A percentile compares a stretch with the other conserved stretches of the same genome.
Conservation (phyloP, 2,888 invertebrate species). For the Sphecodes monilicornis region DNA sequence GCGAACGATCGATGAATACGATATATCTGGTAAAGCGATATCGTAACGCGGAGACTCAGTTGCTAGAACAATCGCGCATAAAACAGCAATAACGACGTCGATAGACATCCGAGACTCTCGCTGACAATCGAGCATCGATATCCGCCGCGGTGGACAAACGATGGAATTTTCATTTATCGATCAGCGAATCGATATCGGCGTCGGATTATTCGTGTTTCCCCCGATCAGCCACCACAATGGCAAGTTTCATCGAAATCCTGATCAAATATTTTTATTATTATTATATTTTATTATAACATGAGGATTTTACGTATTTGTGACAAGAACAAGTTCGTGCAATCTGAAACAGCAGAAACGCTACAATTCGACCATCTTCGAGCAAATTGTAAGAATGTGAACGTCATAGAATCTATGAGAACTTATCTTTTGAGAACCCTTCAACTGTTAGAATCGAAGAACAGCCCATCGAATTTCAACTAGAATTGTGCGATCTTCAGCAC, state of each 20-base stretch:
- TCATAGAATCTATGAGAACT: too few species aligned
- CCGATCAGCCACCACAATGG: background rate
- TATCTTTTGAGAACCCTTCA: too few species aligned
- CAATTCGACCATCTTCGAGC: too few species aligned
- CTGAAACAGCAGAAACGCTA: too few species aligned
- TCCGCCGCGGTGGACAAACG: background rate
- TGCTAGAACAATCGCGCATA: constrained; percentile 29
- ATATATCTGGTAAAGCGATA: constrained; percentile 48
- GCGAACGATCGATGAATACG: constrained; percentile 33
- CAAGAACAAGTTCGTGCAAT: too few species aligned
- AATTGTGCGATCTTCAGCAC: too few species aligned
- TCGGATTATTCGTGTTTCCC: background rate
- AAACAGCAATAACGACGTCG: constrained; percentile 18
- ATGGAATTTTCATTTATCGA: background rate
- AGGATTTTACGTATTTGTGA: too few species aligned
- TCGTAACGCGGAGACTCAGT: constrained; percentile 8
- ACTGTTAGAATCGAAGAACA: too few species aligned
- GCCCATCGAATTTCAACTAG: too few species aligned
- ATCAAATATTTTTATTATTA: too few species aligned
- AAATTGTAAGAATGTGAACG: too few species aligned
- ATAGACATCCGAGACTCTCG: background rate
- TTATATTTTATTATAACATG: too few species aligned
- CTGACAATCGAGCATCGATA: constrained; percentile 4
- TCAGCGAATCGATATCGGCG: background rate
- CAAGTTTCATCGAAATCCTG: background rate